phyloP scores from a whole-genome alignment of 2,113 vertebrate species.

The Pterocles burchelli region DNA sequence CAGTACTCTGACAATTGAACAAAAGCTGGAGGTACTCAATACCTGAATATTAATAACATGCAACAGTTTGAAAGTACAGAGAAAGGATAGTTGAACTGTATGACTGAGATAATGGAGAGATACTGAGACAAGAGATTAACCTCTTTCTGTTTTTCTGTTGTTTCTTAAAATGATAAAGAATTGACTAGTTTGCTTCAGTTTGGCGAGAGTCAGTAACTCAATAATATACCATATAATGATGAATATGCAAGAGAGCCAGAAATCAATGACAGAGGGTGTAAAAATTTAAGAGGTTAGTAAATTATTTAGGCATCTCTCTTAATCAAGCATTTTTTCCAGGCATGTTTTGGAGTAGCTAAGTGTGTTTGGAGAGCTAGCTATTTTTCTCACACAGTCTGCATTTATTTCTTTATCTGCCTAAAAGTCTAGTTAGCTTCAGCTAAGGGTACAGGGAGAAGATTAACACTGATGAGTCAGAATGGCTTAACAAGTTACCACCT shows the following conservation, averaged over 20 bases:
- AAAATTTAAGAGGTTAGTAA: conserved; percentile 18
- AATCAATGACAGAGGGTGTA: conserved; percentile 13
- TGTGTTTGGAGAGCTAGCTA: background rate
- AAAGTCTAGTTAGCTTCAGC: background rate
- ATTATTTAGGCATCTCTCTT: conserved; percentile 26
- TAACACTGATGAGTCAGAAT: background rate
- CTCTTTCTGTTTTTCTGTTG: background rate
- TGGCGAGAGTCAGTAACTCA: background rate
- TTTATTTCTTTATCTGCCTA: background rate
- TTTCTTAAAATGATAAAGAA: background rate
- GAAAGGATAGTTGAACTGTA: background rate
- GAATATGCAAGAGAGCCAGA: background rate
- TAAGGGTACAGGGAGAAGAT: background rate
- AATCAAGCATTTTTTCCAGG: background rate
- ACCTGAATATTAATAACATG: background rate
- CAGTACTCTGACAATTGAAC: background rate
- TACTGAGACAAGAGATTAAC: background rate
- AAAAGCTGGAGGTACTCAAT: background rate
- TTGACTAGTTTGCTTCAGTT: background rate
- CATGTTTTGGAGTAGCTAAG: background rate
- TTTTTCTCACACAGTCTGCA: background rate
- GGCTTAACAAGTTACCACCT: background rate
- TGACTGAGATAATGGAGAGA: background rate
- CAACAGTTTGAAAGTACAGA: background rate
- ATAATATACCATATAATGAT: background rate